Base-by-base conservation (phyloP, 2,797 vertebrate species). In the Muscicapa comitata region DNA sequence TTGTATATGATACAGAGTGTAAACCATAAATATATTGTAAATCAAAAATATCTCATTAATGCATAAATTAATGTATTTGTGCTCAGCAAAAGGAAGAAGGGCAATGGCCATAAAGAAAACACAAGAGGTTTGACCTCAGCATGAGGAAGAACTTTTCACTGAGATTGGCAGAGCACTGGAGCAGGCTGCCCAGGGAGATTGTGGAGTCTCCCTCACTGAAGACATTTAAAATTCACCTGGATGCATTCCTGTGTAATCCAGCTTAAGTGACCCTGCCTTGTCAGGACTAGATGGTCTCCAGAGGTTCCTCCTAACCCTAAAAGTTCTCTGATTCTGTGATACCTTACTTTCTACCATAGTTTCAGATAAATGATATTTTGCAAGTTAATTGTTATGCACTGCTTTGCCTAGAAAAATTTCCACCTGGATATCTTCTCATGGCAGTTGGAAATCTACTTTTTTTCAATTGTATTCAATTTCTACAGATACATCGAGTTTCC, bases 401-500 rank as follows among this genome's bases (percentile, higher is more conserved):
- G 21, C 38, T 73, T 88, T 37, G 6, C 70, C 26, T 74, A 51
- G 37, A 71, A 83, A 67, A 74, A 74, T 55, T 91, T 33, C 17
- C 20, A 5, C 17, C 7, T 45, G 17, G 61, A 50, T 79, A 24
- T 37, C 42, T 91, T 93, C 80, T 79, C 13, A 8, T 4, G 57
- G 67, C 16, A 76, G 11, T 2, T 16, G 35, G 37, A 71, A 74
- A 51, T 54, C 13, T 0, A 35, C 3, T 4, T 12, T 26, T 40
- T 57, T 91, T 93, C 43, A 66, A 4, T 47, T 77, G 25, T 71
- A 66, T 85, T 83, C 58, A 33, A 70, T 25, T 38, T 10, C 19
- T 65, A 26, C 38, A 92, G 86, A 84, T 57, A 43, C 33, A 86
- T 74, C 54, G 13, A 61, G 7, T 71, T 95, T 76, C 48, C 37